phyloP scores from a whole-genome alignment of 2,888 invertebrate genomes.

The Nebria salina region DNA sequence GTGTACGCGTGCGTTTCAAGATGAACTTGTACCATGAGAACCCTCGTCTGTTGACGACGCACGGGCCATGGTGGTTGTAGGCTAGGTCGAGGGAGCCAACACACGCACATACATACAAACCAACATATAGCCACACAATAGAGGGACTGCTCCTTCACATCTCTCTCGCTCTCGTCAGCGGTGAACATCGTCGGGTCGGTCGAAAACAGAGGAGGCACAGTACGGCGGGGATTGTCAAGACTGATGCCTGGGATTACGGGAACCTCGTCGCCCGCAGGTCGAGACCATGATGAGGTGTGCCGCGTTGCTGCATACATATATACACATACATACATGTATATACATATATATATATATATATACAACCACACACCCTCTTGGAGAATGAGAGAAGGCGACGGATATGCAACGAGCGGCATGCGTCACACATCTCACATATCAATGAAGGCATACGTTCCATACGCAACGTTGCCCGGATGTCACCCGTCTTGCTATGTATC shows the following conservation, averaged over 20 bases:
- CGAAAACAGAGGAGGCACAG: background rate
- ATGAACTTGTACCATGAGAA: constrained; percentile 4
- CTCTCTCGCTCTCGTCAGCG: background rate
- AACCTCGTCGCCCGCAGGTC: constrained; percentile 20
- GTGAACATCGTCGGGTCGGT: background rate
- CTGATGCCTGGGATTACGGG: constrained; percentile 34
- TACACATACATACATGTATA: background rate
- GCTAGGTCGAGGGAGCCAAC: constrained; percentile 3
- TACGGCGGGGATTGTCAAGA: constrained; percentile 26
- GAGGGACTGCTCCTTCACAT: background rate
- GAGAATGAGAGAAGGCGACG: background rate
- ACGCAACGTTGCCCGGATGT: constrained; percentile 5
- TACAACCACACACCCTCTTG: background rate
- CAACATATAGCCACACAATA: constrained; percentile 6
- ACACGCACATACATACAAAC: background rate
- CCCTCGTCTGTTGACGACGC: constrained; percentile 17
- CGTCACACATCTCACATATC: constrained; percentile 26
- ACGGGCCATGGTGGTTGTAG: background rate
- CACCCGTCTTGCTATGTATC: background rate
- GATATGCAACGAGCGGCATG: constrained; percentile 24
- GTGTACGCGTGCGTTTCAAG: constrained; percentile 5
- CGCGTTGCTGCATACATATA: background rate
- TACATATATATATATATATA: background rate
- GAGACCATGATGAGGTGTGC: background rate
- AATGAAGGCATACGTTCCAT: constrained; percentile 15